Evolutionary conservation across 1,140 invertebrate species (phyloP).

Genomic region (Lineus longissimus): DNA sequence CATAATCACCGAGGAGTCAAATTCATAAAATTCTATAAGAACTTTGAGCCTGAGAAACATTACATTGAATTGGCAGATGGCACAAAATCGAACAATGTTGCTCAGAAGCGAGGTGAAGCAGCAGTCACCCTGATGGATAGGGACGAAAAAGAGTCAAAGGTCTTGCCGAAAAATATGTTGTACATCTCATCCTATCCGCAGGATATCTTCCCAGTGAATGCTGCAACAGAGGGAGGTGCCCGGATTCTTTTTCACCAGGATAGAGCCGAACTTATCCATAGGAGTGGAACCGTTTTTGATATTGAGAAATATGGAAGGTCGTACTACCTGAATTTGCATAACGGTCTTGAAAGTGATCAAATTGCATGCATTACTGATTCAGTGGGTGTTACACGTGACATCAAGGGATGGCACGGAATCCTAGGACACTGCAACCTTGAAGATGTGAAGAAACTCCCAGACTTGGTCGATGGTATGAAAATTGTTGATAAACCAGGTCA

Average conservation of each 20-base stretch:
- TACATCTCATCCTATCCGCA: conserved; percentile 17
- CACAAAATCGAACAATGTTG: background rate
- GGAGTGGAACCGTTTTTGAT: background rate
- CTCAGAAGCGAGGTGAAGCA: conserved; percentile 8
- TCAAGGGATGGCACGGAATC: background rate
- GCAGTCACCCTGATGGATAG: conserved; percentile 4
- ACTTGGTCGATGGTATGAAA: conserved; percentile 6
- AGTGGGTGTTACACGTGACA: background rate
- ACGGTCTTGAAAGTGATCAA: no score
- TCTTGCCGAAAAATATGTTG: background rate
- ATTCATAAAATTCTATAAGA: conserved; percentile 14
- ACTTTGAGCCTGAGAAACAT: conserved; percentile 13
- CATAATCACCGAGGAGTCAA: conserved; percentile 15
- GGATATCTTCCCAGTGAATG: conserved; percentile 17
- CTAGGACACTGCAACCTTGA: conserved; percentile 4
- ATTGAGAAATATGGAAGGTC: background rate
- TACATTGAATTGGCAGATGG: conserved; percentile 18
- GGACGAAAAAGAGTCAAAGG: background rate
- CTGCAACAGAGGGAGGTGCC: conserved; percentile 13
- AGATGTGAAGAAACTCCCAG: background rate
- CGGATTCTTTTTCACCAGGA: background rate
- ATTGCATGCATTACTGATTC: background rate
- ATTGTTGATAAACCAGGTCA: background rate
- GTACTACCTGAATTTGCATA: conserved; percentile 1
- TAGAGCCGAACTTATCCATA: background rate